These are phyloP conservation scores for Rhagoletis zephyria DNA, from an alignment of 1,140 invertebrate genomes.

Conservation along the genomic window DNA sequence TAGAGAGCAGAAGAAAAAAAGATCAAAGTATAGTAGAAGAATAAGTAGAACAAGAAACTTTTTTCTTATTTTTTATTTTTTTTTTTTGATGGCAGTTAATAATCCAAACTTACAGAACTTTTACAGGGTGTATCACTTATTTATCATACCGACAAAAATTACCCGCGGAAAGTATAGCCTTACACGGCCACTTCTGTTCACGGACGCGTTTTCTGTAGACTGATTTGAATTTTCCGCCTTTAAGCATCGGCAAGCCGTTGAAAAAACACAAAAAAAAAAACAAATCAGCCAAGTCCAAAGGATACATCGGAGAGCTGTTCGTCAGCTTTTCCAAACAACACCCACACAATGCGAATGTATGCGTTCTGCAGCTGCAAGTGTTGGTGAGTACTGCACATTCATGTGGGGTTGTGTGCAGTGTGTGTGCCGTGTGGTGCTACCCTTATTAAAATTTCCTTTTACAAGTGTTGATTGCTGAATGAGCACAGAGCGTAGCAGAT, in stretches of 20 bases:
- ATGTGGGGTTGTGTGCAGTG: background rate
- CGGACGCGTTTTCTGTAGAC: constrained; percentile 74
- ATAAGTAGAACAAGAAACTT: constrained; percentile 42
- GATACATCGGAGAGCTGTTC: background rate
- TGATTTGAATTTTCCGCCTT: constrained; percentile 69
- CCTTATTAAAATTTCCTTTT: constrained; percentile 6
- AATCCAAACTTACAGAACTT: constrained; percentile 72
- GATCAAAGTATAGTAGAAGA: constrained; percentile 28
- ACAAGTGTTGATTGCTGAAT: background rate
- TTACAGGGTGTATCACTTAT: constrained; percentile 74
- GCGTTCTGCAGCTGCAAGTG: background rate
- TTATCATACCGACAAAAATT: constrained; percentile 74
- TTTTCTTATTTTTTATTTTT: no score
- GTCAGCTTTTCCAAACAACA: constrained; percentile 28
- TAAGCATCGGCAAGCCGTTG: constrained; percentile 35
- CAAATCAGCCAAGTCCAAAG: constrained; percentile 19
- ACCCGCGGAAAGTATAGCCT: constrained; percentile 73
- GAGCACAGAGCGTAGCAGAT: background rate
- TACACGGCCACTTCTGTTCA: constrained; percentile 73
- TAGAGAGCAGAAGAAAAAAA: constrained; percentile 9
- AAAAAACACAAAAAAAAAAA: background rate
- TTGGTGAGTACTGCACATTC: background rate
- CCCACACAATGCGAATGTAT: constrained; percentile 5
- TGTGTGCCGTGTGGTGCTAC: background rate
- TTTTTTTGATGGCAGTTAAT: constrained; percentile 49